Evolutionary conservation across 2,888 invertebrate species (phyloP).

Genomic region (Cataglyphis altisquamis): DNA sequence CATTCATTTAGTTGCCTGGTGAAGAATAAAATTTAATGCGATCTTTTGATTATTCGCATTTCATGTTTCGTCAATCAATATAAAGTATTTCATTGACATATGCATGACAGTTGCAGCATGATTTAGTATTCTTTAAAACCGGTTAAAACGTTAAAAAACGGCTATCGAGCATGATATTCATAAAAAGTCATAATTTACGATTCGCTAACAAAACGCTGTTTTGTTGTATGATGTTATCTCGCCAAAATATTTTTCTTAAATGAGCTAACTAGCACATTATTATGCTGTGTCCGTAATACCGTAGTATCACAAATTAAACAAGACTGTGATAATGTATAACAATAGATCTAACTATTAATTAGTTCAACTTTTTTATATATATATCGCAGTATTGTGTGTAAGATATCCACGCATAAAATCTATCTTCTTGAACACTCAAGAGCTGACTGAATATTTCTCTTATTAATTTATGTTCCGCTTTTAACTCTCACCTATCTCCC

Average conservation of each 20-base stretch:
- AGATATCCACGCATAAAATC: slow-evolving; percentile 1
- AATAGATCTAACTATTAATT: slow-evolving; percentile 8
- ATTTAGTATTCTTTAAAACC: background rate
- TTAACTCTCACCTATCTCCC: background rate
- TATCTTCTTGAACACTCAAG: background rate
- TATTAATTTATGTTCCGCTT: background rate
- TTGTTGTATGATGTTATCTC: background rate
- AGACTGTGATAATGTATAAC: slow-evolving; percentile 16
- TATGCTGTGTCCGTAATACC: background rate
- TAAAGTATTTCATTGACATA: background rate
- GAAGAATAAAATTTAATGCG: background rate
- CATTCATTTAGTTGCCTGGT: background rate
- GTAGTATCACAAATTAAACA: slow-evolving; percentile 44
- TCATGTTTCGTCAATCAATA: background rate
- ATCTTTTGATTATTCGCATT: background rate
- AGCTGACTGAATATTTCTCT: slow-evolving; percentile 3
- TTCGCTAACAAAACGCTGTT: background rate
- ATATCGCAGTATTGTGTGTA: slow-evolving; percentile 42
- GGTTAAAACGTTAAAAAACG: slow-evolving; percentile 16
- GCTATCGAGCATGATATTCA: background rate
- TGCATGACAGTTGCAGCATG: background rate
- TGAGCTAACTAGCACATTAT: background rate
- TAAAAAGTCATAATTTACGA: slow-evolving; percentile 15
- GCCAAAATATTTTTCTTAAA: slow-evolving; percentile 15
- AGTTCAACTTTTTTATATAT: slow-evolving; percentile 20